Evolutionary conservation across 1,140 invertebrate species (phyloP).

Genomic region (Drosophila navojoa): DNA sequence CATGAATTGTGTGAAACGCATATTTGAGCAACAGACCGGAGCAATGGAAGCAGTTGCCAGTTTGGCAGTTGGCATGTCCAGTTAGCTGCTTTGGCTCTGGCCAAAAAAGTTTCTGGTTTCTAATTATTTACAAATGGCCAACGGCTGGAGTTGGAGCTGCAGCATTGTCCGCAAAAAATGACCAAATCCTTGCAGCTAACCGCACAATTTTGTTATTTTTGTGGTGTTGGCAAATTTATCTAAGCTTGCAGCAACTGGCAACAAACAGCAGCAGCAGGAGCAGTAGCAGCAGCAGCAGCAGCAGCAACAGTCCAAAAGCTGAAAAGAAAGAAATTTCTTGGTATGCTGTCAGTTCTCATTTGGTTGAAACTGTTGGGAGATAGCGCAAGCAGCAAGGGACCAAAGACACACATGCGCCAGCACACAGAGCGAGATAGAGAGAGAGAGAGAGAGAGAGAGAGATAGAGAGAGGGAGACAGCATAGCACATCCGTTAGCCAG

Average conservation of each 20-base stretch:
- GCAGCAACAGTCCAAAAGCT: constrained; percentile 23
- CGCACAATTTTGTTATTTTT: constrained; percentile 73
- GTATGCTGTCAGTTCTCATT: constrained; percentile 70
- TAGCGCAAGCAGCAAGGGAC: constrained; percentile 10
- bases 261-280: constrained; percentile 9
- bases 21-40: background rate
- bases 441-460: background rate
- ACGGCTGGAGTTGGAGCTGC: constrained; percentile 1
- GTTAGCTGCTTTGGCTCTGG: constrained; percentile 31
- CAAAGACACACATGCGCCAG: constrained; percentile 29
- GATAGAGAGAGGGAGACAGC: background rate
- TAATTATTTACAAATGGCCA: constrained; percentile 54
- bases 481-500: constrained; percentile 53
- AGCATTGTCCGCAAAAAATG: constrained; percentile 4
- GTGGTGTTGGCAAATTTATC: constrained; percentile 61
- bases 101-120: constrained; percentile 43
- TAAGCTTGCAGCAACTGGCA: constrained; percentile 47
- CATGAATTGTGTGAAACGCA: background rate
- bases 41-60: constrained; percentile 5
- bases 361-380: constrained; percentile 43
- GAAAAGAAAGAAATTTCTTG: constrained; percentile 45
- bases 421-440: background rate
- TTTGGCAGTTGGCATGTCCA: constrained; percentile 9
- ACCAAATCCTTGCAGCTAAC: constrained; percentile 59
- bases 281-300: constrained; percentile 18